These are phyloP conservation scores for Percina caprodes DNA, from an alignment of 2,113 vertebrate genomes.

Conservation along the genomic window DNA sequence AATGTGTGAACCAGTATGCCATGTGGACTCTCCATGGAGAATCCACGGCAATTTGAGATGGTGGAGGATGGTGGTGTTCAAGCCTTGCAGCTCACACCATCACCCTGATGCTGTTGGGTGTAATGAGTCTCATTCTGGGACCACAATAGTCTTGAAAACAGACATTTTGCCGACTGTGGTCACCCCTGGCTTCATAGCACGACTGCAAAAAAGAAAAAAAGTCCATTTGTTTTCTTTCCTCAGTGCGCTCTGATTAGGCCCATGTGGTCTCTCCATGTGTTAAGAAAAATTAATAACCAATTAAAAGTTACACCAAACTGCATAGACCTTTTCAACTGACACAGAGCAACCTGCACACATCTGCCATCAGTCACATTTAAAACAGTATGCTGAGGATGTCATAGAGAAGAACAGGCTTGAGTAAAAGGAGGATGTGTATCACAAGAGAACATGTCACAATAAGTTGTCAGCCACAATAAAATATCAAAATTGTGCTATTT, in stretches of 20 bases:
- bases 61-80: conserved; percentile 1
- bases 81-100: conserved; percentile 34
- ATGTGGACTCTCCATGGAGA: conserved; percentile 16
- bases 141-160: conserved; percentile 24
- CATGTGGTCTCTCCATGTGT: background rate
- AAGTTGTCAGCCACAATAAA: background rate
- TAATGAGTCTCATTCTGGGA: conserved; percentile 59
- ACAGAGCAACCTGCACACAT: background rate
- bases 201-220: conserved; percentile 28
- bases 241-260: conserved; percentile 9
- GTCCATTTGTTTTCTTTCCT: conserved; percentile 19
- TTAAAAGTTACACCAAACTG: conserved; percentile 21
- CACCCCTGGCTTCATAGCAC: background rate
- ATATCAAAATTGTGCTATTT: background rate
- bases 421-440: background rate
- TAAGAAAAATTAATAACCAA: conserved; percentile 16
- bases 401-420: background rate
- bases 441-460: background rate
- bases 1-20: conserved; percentile 5
- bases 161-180: conserved; percentile 30
- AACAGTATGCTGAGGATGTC: background rate
- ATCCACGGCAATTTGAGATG: conserved; percentile 20
- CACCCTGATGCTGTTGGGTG: conserved; percentile 37
- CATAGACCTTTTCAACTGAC: background rate
- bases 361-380: background rate